A percentile compares a stretch with the other conserved stretches of the same genome.
These are phyloP conservation scores for Lumbricus terrestris DNA, from an alignment of 2,888 invertebrate species.

Conservation along the genomic window DNA sequence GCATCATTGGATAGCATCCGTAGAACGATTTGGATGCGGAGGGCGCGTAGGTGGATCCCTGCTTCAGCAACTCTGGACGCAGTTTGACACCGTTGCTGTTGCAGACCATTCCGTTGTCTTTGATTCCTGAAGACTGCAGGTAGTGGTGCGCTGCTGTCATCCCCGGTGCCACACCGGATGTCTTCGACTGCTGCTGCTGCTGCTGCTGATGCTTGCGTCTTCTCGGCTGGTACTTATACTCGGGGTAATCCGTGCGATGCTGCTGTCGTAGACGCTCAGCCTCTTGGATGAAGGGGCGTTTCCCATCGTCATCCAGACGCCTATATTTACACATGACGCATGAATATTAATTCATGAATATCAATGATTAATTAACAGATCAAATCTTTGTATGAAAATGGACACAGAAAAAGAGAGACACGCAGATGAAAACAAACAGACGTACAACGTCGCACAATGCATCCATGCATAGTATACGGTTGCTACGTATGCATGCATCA, in stretches of 20 bases:
- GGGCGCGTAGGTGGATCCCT: neutral
- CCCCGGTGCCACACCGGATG: neutral
- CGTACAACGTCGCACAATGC: no score
- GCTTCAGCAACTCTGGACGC: neutral
- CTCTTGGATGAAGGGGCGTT: conserved; percentile 87
- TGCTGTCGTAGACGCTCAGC: conserved; percentile 86
- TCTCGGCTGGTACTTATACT: conserved; percentile 76
- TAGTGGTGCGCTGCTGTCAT: neutral
- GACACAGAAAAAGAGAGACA: no score
- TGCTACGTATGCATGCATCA: no score
- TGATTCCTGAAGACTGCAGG: neutral
- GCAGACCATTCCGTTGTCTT: neutral
- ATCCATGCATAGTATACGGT: no score
- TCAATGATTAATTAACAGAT: no score
- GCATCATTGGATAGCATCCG: neutral
- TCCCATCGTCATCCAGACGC: conserved; percentile 79
- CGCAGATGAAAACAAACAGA: no score
- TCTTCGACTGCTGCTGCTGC: conserved; percentile 3
- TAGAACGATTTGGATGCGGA: neutral
- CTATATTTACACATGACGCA: conserved; percentile 63
- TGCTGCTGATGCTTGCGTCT: conserved; percentile 42
- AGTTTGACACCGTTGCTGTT: neutral
- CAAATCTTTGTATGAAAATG: neutral
- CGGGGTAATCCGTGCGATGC: conserved; percentile 90
- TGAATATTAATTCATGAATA: no score